Evolutionary conservation across 2,888 invertebrate species (phyloP).

Genomic region (Callimorpha dominula): DNA sequence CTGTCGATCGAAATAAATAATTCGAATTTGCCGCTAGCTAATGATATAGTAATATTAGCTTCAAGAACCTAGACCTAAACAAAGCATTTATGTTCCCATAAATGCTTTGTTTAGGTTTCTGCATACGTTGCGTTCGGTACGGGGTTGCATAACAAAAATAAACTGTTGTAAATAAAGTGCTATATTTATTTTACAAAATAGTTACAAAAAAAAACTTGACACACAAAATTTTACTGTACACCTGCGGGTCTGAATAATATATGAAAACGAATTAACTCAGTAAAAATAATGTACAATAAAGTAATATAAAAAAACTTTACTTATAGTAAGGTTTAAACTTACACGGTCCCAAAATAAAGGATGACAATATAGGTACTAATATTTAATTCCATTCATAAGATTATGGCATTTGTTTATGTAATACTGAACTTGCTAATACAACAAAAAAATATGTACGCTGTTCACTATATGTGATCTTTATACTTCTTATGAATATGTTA

Average conservation of each 20-base stretch:
- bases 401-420: conserved; percentile 83
- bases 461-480: conserved; percentile 60
- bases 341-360: conserved; percentile 66
- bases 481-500: conserved; percentile 50
- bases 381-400: conserved; percentile 79
- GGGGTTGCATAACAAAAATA: conserved; percentile 45
- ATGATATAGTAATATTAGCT: no score
- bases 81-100: no score
- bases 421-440: conserved; percentile 86
- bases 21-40: no score
- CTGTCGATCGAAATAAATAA: no score
- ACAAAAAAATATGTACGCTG: conserved; percentile 79
- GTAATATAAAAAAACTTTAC: conserved; percentile 69
- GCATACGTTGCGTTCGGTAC: not conserved
- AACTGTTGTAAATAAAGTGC: conserved; percentile 85
- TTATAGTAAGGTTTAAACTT: conserved; percentile 70
- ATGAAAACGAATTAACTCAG: conserved; percentile 69
- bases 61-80: no score
- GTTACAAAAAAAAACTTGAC: conserved; percentile 84
- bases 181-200: conserved; percentile 87
- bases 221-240: conserved; percentile 84
- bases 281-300: conserved; percentile 79
- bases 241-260: conserved; percentile 79
- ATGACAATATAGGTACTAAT: conserved; percentile 69
- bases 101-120: not conserved